These are phyloP conservation scores for Chymomyza caudatula DNA, from an alignment of 2,888 invertebrate species.

Conservation along the genomic window DNA sequence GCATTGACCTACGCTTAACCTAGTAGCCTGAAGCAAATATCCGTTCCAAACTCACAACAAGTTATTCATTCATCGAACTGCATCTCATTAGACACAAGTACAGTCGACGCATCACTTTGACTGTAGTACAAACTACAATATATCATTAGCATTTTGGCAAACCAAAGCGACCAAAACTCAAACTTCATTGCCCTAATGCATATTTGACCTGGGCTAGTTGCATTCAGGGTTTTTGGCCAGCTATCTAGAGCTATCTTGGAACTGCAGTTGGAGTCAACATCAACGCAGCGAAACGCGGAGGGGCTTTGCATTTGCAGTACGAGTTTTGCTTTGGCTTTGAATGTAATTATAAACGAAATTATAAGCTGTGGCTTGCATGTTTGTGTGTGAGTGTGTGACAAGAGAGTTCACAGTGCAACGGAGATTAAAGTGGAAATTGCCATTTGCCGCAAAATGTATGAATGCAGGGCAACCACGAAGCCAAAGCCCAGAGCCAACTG, in stretches of 20 bases:
- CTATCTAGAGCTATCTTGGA: no score
- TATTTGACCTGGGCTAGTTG: constrained; percentile 15
- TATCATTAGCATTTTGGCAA: not conserved
- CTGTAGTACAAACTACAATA: not conserved
- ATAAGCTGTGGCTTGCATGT: constrained; percentile 52
- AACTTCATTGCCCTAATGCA: constrained; percentile 24
- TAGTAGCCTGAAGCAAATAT: not conserved
- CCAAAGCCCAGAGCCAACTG: not conserved
- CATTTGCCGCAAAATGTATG: constrained; percentile 59
- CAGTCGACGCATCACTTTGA: not conserved
- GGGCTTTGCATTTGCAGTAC: constrained; percentile 1
- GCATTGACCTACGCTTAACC: no score
- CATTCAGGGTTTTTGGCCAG: not conserved
- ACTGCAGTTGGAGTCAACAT: not conserved
- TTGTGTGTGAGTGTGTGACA: constrained; percentile 19
- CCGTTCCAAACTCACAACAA: no score
- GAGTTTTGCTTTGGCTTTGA: constrained; percentile 43
- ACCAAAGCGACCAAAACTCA: not conserved
- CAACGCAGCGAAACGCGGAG: not conserved
- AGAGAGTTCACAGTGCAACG: constrained; percentile 30
- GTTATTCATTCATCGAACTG: not conserved
- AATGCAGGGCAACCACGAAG: constrained; percentile 31
- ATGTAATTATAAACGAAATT: constrained; percentile 70
- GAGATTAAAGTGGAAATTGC: constrained; percentile 73
- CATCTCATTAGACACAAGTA: not conserved